Percentiles rank a stretch among this genome's conserved stretches.
These are phyloP conservation scores for Philotrypesis tridentata DNA, from an alignment of 1,140 invertebrate genomes.

Conservation along the genomic window DNA sequence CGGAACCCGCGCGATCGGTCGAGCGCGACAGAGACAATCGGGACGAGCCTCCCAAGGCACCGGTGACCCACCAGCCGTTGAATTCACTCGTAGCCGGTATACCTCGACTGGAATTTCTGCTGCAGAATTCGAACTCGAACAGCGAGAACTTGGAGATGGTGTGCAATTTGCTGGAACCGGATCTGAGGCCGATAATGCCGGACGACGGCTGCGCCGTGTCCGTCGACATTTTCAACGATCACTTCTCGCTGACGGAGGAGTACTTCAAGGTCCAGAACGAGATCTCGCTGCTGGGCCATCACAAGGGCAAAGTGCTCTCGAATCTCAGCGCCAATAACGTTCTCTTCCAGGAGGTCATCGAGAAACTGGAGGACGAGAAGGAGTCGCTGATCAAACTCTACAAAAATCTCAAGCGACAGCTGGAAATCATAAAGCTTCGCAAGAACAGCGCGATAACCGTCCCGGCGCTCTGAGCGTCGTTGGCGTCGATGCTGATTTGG, in stretches of 20 bases:
- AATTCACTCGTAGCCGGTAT: conserved; percentile 43
- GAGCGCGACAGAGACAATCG: conserved; percentile 82
- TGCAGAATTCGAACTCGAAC: neutral
- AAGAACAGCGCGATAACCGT: conserved; percentile 42
- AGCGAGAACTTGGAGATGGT: conserved; percentile 80
- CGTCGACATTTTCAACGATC: conserved; percentile 87
- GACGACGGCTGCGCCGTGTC: conserved; percentile 85
- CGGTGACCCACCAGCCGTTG: conserved; percentile 75
- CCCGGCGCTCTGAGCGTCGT: neutral
- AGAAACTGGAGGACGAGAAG: conserved; percentile 83
- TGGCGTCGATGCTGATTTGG: too few relatives aligned
- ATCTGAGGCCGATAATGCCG: conserved; percentile 86
- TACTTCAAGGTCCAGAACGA: conserved; percentile 86
- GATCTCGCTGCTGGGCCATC: conserved; percentile 80
- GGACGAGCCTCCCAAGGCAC: conserved; percentile 72
- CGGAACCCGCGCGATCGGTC: conserved; percentile 62
- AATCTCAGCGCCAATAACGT: conserved; percentile 78
- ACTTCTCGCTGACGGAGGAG: conserved; percentile 85
- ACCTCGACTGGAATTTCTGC: neutral
- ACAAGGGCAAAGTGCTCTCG: conserved; percentile 80
- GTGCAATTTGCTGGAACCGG: conserved; percentile 84
- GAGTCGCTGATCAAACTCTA: conserved; percentile 79
- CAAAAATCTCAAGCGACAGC: conserved; percentile 78
- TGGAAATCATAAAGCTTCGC: conserved; percentile 72
- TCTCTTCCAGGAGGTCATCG: conserved; percentile 77